Evolutionary conservation across 2,888 invertebrate genomes (phyloP).

Genomic region (Diarsia brunnea): DNA sequence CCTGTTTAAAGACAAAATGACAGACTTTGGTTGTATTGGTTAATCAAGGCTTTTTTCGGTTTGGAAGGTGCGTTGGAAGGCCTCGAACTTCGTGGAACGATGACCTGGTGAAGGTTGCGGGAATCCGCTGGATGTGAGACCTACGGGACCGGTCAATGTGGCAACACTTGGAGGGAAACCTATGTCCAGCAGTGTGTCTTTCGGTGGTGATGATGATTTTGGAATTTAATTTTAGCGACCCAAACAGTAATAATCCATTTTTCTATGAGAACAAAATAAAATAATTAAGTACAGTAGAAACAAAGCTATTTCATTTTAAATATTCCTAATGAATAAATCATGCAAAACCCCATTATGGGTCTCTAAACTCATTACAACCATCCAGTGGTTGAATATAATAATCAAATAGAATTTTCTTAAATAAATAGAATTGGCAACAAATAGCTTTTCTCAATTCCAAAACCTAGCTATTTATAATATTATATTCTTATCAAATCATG

Average conservation of each 20-base stretch:
- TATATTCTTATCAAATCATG: conserved; percentile 49
- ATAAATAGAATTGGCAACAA: conserved; percentile 14
- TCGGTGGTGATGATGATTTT: too few relatives aligned
- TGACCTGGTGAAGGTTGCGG: too few relatives aligned
- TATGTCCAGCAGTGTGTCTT: too few relatives aligned
- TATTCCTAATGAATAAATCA: conserved; percentile 33
- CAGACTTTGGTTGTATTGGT: neutral
- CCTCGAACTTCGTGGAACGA: too few relatives aligned
- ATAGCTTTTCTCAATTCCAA: conserved; percentile 7
- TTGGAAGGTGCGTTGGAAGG: too few relatives aligned
- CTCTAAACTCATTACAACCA: too few relatives aligned
- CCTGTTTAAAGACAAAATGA: too few relatives aligned
- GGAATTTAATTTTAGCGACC: neutral
- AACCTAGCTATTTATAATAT: conserved; percentile 22
- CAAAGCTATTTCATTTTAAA: neutral
- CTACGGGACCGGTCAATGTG: too few relatives aligned
- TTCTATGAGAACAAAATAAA: neutral
- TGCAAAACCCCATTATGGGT: neutral
- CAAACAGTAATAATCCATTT: neutral
- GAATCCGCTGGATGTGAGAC: too few relatives aligned
- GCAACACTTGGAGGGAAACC: too few relatives aligned
- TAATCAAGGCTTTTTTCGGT: neutral
- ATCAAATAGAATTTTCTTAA: conserved; percentile 13
- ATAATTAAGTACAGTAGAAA: neutral
- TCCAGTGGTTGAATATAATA: too few relatives aligned